Percentiles rank a stretch among this genome's conserved stretches.
Evolutionary conservation across 2,888 invertebrate genomes (phyloP).

Genomic region (Hemaris fuciformis): DNA sequence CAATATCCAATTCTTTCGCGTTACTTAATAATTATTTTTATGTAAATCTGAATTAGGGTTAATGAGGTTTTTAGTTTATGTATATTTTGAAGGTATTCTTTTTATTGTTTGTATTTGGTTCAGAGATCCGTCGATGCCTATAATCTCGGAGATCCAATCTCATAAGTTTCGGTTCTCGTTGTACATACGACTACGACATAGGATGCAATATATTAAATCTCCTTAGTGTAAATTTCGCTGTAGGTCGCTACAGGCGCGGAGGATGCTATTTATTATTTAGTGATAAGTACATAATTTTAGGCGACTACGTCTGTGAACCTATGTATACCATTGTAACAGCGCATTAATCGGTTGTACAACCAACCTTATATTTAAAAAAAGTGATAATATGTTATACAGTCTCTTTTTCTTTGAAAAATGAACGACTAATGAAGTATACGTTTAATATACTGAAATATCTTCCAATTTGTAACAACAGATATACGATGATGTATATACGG

Average conservation of each 20-base stretch:
- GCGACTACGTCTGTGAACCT: slow-evolving; percentile 73
- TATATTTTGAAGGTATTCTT: slow-evolving; percentile 66
- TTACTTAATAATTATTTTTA: slow-evolving; percentile 67
- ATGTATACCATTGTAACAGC: slow-evolving; percentile 78
- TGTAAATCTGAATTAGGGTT: slow-evolving; percentile 74
- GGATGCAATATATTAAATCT: slow-evolving; percentile 74
- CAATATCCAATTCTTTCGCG: slow-evolving; percentile 69
- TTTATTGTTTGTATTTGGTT: slow-evolving; percentile 27
- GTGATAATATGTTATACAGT: slow-evolving; percentile 69
- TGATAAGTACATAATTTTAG: slow-evolving; percentile 71
- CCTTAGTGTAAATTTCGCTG: slow-evolving; percentile 76
- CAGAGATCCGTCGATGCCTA: slow-evolving; percentile 65
- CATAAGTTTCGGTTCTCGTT: slow-evolving; percentile 56
- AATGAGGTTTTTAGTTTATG: slow-evolving; percentile 65
- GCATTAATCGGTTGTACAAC: slow-evolving; percentile 64
- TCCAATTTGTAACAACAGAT: slow-evolving; percentile 74
- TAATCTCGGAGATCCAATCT: slow-evolving; percentile 80
- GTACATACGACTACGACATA: slow-evolving; percentile 65
- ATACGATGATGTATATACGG: slow-evolving; percentile 79
- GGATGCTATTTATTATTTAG: slow-evolving; percentile 80
- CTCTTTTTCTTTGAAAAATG: slow-evolving; percentile 69
- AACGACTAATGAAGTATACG: slow-evolving; percentile 87
- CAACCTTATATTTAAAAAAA: slow-evolving; percentile 67
- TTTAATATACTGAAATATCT: slow-evolving; percentile 79
- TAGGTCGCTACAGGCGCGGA: slow-evolving; percentile 68